These are phyloP conservation scores for Xanthorhoe spadicearia DNA, from an alignment of 2,888 invertebrate genomes.

Conservation along the genomic window DNA sequence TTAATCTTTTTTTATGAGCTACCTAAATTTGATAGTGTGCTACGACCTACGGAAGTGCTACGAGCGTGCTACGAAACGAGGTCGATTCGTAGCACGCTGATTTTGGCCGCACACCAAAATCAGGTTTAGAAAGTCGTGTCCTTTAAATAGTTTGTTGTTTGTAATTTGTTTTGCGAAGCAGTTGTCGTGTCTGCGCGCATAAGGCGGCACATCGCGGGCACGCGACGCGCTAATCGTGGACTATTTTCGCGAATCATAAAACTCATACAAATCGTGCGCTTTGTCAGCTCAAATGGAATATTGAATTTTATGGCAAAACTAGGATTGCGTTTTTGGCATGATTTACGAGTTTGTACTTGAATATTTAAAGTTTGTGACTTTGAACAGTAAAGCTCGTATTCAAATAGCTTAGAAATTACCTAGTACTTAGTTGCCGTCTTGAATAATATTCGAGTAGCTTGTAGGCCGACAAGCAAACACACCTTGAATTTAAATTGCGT, in stretches of 20 bases:
- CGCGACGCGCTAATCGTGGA: constrained; percentile 29
- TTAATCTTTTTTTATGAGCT: no score
- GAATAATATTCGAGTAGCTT: no score
- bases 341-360: constrained; percentile 20
- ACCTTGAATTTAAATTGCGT: no score
- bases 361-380: constrained; percentile 26
- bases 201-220: constrained; percentile 10
- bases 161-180: constrained; percentile 13
- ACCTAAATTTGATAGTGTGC: background rate
- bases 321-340: constrained; percentile 15
- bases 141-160: background rate
- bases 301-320: constrained; percentile 23
- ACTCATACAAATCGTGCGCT: constrained; percentile 22
- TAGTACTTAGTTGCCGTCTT: background rate
- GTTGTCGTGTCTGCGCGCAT: constrained; percentile 25
- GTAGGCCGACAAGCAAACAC: no score
- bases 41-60: background rate
- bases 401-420: constrained; percentile 12
- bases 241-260: constrained; percentile 31
- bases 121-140: constrained; percentile 18
- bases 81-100: constrained; percentile 1
- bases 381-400: constrained; percentile 5
- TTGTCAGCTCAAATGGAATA: constrained; percentile 28
- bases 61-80: background rate
- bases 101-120: background rate